phyloP scores from a whole-genome alignment of 2,113 vertebrate species.

The Candoia aspera region DNA sequence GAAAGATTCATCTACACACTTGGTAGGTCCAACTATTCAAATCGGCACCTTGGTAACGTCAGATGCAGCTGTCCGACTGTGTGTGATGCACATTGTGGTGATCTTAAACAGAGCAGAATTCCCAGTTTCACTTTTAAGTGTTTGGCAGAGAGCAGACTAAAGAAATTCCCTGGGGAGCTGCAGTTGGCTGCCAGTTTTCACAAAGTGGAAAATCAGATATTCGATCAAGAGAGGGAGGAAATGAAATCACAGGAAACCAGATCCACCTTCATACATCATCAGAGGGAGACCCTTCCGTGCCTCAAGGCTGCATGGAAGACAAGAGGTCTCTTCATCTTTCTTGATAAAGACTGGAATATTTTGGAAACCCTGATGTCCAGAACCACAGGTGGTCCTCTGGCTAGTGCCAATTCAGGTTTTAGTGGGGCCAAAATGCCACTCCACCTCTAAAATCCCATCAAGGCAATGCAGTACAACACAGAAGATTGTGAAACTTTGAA shows the following conservation, averaged over 20 bases:
- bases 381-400: not conserved
- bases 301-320: not conserved
- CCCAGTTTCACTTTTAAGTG: not conserved
- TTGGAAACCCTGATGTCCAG: not conserved
- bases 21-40: not conserved
- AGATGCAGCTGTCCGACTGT: not conserved
- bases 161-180: not conserved
- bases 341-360: not conserved
- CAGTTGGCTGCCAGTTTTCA: not conserved
- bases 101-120: not conserved
- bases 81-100: not conserved
- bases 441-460: not conserved
- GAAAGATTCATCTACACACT: not conserved
- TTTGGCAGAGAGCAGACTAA: not conserved
- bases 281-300: not conserved
- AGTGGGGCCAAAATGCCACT: not conserved
- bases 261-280: not conserved
- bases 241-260: not conserved
- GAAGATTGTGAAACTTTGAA: not conserved
- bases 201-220: not conserved
- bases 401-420: rapidly evolving
- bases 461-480: not conserved
- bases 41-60: not conserved
- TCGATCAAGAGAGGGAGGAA: not conserved
- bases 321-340: not conserved